Evolutionary conservation across 1,140 invertebrate species (phyloP), one percentile per base, ranked within the genome.

Genomic region (Hypsibius dujardini): DNA sequence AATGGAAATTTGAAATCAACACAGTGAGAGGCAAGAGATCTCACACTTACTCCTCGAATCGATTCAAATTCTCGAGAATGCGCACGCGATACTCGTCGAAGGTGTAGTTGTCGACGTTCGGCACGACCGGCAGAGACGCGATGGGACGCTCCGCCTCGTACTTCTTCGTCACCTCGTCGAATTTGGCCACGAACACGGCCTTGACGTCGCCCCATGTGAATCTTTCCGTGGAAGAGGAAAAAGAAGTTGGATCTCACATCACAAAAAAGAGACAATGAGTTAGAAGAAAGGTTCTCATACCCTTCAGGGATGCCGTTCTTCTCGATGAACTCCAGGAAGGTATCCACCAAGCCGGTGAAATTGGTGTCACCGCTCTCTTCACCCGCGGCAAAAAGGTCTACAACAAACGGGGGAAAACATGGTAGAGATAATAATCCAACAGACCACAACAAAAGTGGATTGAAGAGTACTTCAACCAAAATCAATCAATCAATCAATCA

Each of bases 71-170:
- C n/a, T n/a, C 50, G 7, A 56, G n/a, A n/a, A 56, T 56, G n/a
- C 50, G 50, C n/a, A 7, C 7, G 50, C n/a, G 50, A 56, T 56
- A 56, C 50, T 56, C 50, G 50, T 56, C 50, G n/a, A 56, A 56
- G 50, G 50, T 56, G 50, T 56, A 56, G 50, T 56, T 56, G 50
- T 56, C 50, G 50, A 56, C 50, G 50, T 56, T 56, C 15, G 69
- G 1, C 1, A 7, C 42, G 46, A 2, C 42, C 46, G 42, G 69
- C 42, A 46, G 42, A 15, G 42, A 42, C 28, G 2, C 1, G 46
- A 46, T 42, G 15, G 42, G 46, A 46, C n/a, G 15, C n/a, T 42
- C 42, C 15, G 46, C 46, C n/a, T 46, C 46, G 1, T n/a, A 46
- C 15, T 15, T 2, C 1, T 46, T 70, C 15, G 42, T n/a, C 15